phyloP scores from a whole-genome alignment of 2,888 invertebrate species.

The Liposcelis brunnea region DNA sequence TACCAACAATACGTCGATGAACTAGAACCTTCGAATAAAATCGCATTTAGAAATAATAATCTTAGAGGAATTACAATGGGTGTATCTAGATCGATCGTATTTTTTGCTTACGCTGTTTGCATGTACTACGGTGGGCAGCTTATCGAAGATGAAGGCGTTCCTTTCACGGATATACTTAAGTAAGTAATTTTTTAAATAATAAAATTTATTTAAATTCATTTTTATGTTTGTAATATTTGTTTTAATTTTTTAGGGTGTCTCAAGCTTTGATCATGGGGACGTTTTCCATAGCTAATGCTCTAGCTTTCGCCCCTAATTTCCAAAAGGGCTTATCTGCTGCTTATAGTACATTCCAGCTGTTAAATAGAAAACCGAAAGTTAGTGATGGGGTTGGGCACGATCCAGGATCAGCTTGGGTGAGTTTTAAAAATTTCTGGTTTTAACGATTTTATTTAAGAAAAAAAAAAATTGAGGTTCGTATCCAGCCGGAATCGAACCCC shows the following conservation, averaged over 20 bases:
- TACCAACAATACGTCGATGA: slow-evolving; percentile 40
- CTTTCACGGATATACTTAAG: slow-evolving; percentile 49
- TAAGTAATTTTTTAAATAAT: slow-evolving; percentile 23
- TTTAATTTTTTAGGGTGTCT: slow-evolving; percentile 36
- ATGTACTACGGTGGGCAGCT: slow-evolving; percentile 56
- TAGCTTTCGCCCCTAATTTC: slow-evolving; percentile 64
- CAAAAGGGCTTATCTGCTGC: slow-evolving; percentile 61
- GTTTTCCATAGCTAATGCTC: slow-evolving; percentile 44
- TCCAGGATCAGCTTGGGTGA: too few relatives aligned
- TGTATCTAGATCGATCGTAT: slow-evolving; percentile 51
- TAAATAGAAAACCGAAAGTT: slow-evolving; percentile 43
- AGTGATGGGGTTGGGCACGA: slow-evolving; percentile 26
- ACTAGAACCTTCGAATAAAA: slow-evolving; percentile 39
- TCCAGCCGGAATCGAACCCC: too few relatives aligned
- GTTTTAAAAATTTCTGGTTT: too few relatives aligned
- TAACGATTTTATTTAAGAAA: too few relatives aligned
- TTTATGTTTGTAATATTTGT: background rate
- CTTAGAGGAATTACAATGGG: slow-evolving; percentile 51
- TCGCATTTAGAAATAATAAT: slow-evolving; percentile 42
- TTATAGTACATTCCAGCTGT: slow-evolving; percentile 42
- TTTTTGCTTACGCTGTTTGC: slow-evolving; percentile 51
- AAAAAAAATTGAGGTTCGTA: too few relatives aligned
- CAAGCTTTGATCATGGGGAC: slow-evolving; percentile 55
- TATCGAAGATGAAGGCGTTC: slow-evolving; percentile 37
- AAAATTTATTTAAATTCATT: background rate